Evolutionary conservation across 2,888 invertebrate genomes (phyloP), one percentile per base, ranked within the genome.

Genomic region (Pristionchus arcanus): DNA sequence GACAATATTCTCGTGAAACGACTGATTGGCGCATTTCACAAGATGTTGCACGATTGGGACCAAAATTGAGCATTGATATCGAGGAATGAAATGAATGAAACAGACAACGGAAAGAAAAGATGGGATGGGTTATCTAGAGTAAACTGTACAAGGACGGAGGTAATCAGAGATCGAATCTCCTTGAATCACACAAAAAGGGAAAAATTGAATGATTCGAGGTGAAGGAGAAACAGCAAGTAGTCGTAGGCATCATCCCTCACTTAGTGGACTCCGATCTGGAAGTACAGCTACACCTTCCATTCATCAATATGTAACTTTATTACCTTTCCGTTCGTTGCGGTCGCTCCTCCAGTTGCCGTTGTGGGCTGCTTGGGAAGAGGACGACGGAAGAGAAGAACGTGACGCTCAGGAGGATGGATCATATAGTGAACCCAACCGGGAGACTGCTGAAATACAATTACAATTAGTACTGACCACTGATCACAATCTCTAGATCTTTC

Each of bases 381-480:
- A 19, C 92, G 91, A 81, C 92, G 91, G 90, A 92, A 92, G 37
- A 92, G 90, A 11, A 92, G 91, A 86, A 92, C 91, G 90, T 92
- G 92, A 25, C 91, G 90, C 86, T 92, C 92, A 92, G 96, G 96
- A 77, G 94, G 94, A 90, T 96, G 96, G 16, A 95, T 94, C 96
- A 96, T 96, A 92, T 96, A 96, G 94, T 96, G 96, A n/a, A 95
- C 94, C 96, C 96, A 96, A 11, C 95, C 95, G 25, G 95, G 95
- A 5, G 95, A 95, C 93, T 96, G 96, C 89, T 89, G 83, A 16
- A 87, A 49, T n/a, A n/a, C 11, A 25, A 71, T 31, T 25, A 71
- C 71, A 15, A 31, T 71, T 13, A 15, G 25, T 68, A 49, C 3
- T 49, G 0, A 7, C 11, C 9, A 49, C 42, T 42, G 13, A 49